Conservation (phyloP, 2,797 vertebrate species). For the Hemitrygon akajei region DNA sequence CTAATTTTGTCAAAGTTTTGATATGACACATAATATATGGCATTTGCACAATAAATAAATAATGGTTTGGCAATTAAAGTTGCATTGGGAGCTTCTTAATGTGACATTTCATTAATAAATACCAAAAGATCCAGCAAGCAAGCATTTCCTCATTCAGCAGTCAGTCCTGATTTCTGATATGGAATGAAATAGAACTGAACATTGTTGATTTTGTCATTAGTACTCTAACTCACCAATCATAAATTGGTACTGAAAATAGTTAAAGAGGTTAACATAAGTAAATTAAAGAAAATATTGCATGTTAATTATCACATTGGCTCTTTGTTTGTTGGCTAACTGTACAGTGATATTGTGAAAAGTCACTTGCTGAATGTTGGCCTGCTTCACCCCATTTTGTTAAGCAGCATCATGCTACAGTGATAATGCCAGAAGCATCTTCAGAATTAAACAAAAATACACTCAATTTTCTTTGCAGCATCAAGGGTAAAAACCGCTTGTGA, state of each 20-base stretch:
- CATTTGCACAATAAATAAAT: conserved; percentile 36
- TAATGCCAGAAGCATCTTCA: background rate
- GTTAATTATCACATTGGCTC: background rate
- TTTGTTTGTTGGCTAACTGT: background rate
- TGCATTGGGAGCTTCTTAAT: background rate
- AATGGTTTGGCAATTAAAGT: conserved; percentile 25
- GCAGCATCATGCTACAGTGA: background rate
- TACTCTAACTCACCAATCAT: background rate
- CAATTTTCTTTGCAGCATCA: background rate
- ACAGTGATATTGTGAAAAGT: background rate
- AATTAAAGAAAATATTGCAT: background rate
- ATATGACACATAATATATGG: background rate
- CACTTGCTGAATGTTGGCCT: background rate
- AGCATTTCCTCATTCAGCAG: background rate
- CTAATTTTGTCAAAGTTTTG: conserved; percentile 29
- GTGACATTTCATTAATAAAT: conserved; percentile 35
- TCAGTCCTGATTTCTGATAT: background rate
- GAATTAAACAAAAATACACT: background rate
- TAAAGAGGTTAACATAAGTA: background rate
- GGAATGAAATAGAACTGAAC: background rate
- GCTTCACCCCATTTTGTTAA: background rate
- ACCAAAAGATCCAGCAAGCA: conserved; percentile 4
- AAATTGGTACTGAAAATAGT: background rate
- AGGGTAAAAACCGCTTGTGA: background rate
- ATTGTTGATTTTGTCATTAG: background rate